Base-by-base conservation (phyloP, 2,888 invertebrate genomes). In the Sacculina carcini region DNA sequence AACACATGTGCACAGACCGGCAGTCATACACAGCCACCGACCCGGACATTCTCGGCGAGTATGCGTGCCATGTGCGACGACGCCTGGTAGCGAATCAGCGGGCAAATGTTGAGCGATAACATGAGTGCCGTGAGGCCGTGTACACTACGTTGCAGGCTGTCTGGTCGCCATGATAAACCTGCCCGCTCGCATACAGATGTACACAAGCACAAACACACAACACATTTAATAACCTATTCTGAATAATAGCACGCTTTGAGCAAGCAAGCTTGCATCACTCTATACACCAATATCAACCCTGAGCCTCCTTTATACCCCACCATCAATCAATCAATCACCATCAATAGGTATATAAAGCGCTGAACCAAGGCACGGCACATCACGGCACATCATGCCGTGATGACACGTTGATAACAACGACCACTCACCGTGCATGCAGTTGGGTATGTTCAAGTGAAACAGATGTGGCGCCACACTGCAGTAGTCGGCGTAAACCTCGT, bases 401-500 rank as follows among this genome's bases (percentile, higher is more conserved):
- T n/a, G n/a, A n/a, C n/a, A n/a, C n/a, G n/a, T n/a, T n/a, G n/a
- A n/a, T n/a, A n/a, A n/a, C n/a, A n/a, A n/a, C 24, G 5, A 38
- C 21, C 19, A 32, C 52, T 58, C 63, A 71, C 79, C 76, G 61
- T 73, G 71, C 60, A 79, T 71, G 60, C 79, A 80, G 24, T 72
- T 51, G 32, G 60, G 59, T 51, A 69, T 65, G 59, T 71, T 71
- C 36, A 72, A 60, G 14, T 70, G 66, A 69, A 90, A 92, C 57
- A 94, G 69, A 68, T 94, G 89, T 12, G 87, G 79, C 65, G 82
- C 84, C 6, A 96, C 78, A 6, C 94, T 85, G 54, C 96, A 72
- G 66, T 80, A 94, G 69, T 99, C 98, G 3, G 85, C 89, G 66
- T 92, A 98, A 61, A 87, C 79, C 67, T 99, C 98, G 65, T 92